Base-by-base conservation (phyloP, 2,113 vertebrate genomes). In the Sardina pilchardus region DNA sequence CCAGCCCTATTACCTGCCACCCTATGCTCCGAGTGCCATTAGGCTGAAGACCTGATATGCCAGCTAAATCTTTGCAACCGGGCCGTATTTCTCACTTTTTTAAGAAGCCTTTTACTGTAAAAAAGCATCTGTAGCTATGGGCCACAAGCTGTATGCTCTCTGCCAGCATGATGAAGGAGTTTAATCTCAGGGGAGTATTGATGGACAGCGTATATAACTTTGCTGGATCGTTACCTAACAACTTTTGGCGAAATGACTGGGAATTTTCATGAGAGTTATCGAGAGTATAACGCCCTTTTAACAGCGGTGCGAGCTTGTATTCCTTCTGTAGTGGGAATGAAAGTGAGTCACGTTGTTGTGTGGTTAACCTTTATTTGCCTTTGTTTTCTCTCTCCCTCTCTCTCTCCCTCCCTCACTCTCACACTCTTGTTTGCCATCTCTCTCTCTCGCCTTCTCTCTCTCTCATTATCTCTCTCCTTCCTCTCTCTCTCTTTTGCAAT, bases 401-500 rank as follows among this genome's bases (percentile, higher is more conserved):
- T 97, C 99, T 89, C 98, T n/a, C n/a, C n/a, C 89, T 91, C 91
- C 90, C 67, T 93, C 98, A 98, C 99, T 89, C 98, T 39, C 39
- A 3, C 39, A 42, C 39, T 42, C 39, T 42, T 4, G 2, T 42
- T 42, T 42, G 39, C 39, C 2, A 42, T 42, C 39, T 42, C 39
- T 42, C 39, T 39, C 97, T 53, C 98, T 97, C 48, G 98, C 39
- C 39, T 42, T 42, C 4, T 42, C 39, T 42, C 39, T 42, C 0
- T 42, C 0, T 42, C 39, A n/a, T n/a, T 42, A 2, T 42, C 39
- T 42, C 39, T 42, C 39, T 42, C 39, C n/a, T n/a, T n/a, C n/a
- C n/a, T 39, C 39, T 42, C 39, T 3, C 39, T 42, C 39, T 42
- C 39, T 42, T 42, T 42, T 42, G 39, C 39, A 42, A 42, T 42